Percentiles rank a stretch among this genome's conserved stretches.
These are phyloP conservation scores for Andrena fulva DNA, from an alignment of 2,888 invertebrate species.

Conservation along the genomic window DNA sequence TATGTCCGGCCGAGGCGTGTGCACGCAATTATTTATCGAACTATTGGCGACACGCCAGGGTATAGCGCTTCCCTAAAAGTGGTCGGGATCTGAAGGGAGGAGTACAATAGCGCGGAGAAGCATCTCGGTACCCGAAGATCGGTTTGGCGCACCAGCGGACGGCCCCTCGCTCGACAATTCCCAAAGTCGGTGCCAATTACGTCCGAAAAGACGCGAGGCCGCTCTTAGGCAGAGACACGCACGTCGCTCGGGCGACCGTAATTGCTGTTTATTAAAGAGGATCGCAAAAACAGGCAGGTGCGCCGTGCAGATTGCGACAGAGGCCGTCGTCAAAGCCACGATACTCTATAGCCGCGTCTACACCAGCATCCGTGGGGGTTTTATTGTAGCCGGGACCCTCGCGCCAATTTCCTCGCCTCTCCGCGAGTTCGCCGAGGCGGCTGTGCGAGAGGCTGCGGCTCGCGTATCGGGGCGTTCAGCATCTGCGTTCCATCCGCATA, in stretches of 20 bases:
- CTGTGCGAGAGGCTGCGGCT: conserved; percentile 21
- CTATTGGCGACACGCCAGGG: not conserved
- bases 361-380: conserved; percentile 42
- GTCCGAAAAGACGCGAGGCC: conserved; percentile 12
- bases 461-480: not conserved
- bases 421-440: conserved; percentile 44
- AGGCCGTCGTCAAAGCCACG: conserved; percentile 61
- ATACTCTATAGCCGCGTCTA: conserved; percentile 39
- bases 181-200: conserved; percentile 56
- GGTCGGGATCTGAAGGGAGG: not conserved
- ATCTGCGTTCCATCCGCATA: not conserved
- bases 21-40: conserved; percentile 2
- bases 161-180: conserved; percentile 28
- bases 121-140: too few species aligned
- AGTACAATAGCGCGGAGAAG: not conserved
- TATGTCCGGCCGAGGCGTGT: not conserved
- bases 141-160: not conserved
- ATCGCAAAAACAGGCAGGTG: conserved; percentile 78
- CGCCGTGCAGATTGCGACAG: conserved; percentile 9
- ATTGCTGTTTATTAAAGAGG: conserved; percentile 77
- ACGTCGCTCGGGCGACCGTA: conserved; percentile 51
- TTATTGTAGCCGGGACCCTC: conserved; percentile 51
- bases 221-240: conserved; percentile 37
- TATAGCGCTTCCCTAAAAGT: not conserved
- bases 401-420: conserved; percentile 62